A percentile compares a stretch with the other conserved stretches of the same genome.
Conservation (phyloP, 2,113 vertebrate genomes). For the Hystrix cristata region DNA sequence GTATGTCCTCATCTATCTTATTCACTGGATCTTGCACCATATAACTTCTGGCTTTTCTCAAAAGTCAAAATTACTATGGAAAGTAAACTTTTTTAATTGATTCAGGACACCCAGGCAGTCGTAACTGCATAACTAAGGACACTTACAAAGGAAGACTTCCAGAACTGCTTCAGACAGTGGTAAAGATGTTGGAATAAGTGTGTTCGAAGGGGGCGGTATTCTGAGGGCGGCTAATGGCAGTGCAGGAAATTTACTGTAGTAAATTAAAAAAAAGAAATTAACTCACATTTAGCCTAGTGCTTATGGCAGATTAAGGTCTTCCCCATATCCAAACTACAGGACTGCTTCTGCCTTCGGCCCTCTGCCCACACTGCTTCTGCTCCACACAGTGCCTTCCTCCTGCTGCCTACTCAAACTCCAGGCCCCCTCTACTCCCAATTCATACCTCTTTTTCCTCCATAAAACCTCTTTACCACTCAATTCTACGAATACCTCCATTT, state of each 20-base stretch:
- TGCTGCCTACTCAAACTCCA: not conserved
- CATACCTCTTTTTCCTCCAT: not conserved
- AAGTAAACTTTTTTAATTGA: not conserved
- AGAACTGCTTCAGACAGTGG: not conserved
- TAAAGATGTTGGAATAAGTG: not conserved
- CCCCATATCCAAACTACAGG: not conserved
- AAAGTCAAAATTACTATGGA: not conserved
- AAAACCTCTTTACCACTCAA: not conserved
- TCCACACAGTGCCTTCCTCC: not conserved
- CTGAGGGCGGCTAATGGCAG: not conserved
- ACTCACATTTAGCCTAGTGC: not conserved
- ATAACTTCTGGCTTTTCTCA: not conserved
- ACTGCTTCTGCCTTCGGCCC: not conserved
- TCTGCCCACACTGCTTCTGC: not conserved
- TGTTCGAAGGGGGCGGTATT: not conserved
- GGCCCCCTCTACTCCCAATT: not conserved
- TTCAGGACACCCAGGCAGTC: not conserved
- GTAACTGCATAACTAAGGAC: not conserved
- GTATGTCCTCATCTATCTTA: not conserved
- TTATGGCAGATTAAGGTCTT: not conserved
- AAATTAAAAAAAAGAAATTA: not conserved
- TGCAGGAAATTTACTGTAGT: not conserved
- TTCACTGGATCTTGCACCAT: not conserved
- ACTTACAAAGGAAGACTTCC: not conserved
- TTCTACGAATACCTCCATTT: conserved; percentile 9